A percentile compares a stretch with the other conserved stretches of the same genome.
Evolutionary conservation across 2,888 invertebrate species (phyloP).

Genomic region (Rotaria magnacalcarata): DNA sequence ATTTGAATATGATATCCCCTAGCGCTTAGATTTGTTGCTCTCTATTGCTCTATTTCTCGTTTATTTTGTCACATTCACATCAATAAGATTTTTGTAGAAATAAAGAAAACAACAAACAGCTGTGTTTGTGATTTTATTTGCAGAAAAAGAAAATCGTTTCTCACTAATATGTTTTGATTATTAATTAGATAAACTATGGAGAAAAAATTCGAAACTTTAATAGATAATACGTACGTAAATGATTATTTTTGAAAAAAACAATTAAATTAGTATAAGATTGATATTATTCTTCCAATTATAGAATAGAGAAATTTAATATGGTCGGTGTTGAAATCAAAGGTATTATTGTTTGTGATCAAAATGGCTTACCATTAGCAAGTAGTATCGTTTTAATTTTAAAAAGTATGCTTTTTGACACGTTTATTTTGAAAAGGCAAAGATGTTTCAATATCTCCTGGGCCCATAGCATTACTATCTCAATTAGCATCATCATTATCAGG

Average conservation of each 20-base stretch:
- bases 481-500: background rate
- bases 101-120: background rate
- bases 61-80: background rate
- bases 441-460: slow-evolving; percentile 1
- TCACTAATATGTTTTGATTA: background rate
- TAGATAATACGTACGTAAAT: background rate
- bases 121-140: background rate
- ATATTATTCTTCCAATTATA: background rate
- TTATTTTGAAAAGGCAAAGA: background rate
- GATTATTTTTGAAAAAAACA: too few species aligned
- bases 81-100: background rate
- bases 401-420: background rate
- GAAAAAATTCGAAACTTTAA: background rate
- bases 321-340: background rate
- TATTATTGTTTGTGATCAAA: slow-evolving; percentile 8
- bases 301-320: background rate
- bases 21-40: background rate
- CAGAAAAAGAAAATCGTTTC: background rate
- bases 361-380: slow-evolving; percentile 22
- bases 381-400: background rate
- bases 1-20: background rate
- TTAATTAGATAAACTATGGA: background rate
- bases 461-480: background rate
- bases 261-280: too few species aligned
- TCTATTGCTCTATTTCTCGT: background rate